Evolutionary conservation across 2,113 vertebrate species (phyloP).

Genomic region (Chiloscyllium plagiosum): DNA sequence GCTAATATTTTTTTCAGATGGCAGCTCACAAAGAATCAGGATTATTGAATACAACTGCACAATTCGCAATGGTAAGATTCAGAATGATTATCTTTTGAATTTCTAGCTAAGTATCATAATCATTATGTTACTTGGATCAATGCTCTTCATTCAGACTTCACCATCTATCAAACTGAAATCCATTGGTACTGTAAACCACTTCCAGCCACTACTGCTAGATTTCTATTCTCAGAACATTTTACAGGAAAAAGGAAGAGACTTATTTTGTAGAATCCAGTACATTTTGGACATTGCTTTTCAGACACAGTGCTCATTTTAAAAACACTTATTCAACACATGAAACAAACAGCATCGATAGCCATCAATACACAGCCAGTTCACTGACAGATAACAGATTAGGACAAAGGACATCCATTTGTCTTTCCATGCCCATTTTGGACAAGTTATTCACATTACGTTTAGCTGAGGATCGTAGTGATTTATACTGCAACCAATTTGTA

Average conservation of each 20-base stretch:
- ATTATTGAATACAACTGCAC: background rate
- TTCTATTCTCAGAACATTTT: background rate
- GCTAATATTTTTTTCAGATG: no score
- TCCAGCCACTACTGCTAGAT: background rate
- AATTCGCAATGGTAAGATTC: background rate
- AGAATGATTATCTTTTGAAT: background rate
- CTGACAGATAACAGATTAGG: background rate
- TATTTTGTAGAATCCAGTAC: no score
- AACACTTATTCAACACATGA: background rate
- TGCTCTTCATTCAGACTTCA: background rate
- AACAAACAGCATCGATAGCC: background rate
- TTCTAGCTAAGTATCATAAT: background rate
- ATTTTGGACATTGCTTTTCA: background rate
- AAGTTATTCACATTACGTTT: background rate
- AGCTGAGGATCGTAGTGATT: background rate
- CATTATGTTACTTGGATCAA: background rate
- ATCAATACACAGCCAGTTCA: background rate
- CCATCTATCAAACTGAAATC: background rate
- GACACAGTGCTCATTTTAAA: background rate
- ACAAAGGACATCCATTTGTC: background rate
- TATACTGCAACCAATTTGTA: background rate
- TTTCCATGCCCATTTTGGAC: background rate
- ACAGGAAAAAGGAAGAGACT: background rate
- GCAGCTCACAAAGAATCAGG: background rate
- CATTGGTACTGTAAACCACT: background rate